Base-by-base conservation (phyloP, 64 coral and sea anemone genomes). In the Platygyra sinensis region DNA sequence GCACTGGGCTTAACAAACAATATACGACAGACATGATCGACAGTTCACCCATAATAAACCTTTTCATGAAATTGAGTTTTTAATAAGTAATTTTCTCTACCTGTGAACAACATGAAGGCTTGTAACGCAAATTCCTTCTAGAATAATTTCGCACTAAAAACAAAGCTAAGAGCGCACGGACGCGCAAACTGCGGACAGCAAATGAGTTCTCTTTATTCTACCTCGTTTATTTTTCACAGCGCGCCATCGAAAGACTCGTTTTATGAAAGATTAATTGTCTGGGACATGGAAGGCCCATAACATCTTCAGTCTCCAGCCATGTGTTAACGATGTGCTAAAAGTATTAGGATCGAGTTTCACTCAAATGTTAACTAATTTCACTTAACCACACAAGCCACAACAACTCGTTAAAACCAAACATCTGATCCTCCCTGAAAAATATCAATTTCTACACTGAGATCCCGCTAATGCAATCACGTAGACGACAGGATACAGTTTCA, bases 211-310 rank as follows among this genome's bases (percentile, higher is more conserved):
- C 79, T 60, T 20, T 81, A 62, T 63, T 57, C 54, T 25, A 24
- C 25, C 65, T 11, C 22, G 5, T 12, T 69, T 27, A 27, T 20
- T 25, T 49, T 85, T 85, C 38, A 50, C 63, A 71, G 22, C 36
- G 2, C 38, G 65, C 65, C n/a, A 25, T 52, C 33, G 32, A 85
- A 16, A 50, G 62, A 46, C 81, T 85, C 81, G 39, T 85, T 85
- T 69, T 72, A 85, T 85, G 24, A 85, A 85, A 85, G 81, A 85
- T 85, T 85, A 85, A 85, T 85, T 50, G 60, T 39, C 62, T 85
- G 62, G 22, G 65, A 57, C n/a, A 69, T 50, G 36, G 32, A 4
- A 7, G 39, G 36, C 81, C 38, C 12, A 71, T 85, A 24, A 27
- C 10, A 51, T 71, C 42, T 4, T 46, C 33, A 25, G 81, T 18